Evolutionary conservation across 1,140 invertebrate genomes (phyloP).

Genomic region (Eufriesea mexicana): DNA sequence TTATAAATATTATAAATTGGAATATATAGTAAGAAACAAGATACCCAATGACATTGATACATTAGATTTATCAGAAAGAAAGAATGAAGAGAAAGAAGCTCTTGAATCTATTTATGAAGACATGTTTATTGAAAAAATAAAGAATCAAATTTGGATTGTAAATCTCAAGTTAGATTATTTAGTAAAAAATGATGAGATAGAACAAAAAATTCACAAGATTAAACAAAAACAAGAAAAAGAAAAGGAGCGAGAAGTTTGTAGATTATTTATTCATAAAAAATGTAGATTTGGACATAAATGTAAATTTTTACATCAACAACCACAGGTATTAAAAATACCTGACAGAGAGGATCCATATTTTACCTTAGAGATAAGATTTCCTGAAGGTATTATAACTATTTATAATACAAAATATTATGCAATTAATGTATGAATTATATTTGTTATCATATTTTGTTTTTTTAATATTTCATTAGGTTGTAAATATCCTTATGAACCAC

Average conservation of each 20-base stretch:
- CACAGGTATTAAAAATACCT: constrained; percentile 75
- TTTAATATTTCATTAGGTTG: constrained; percentile 70
- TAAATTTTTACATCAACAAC: constrained; percentile 87
- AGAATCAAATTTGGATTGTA: constrained; percentile 86
- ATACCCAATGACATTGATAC: constrained; percentile 75
- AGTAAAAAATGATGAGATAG: constrained; percentile 84
- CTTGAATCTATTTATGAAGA: constrained; percentile 89
- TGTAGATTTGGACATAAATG: constrained; percentile 88
- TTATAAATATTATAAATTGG: constrained; percentile 85
- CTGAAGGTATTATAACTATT: constrained; percentile 76
- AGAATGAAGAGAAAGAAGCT: constrained; percentile 87
- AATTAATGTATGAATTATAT: constrained; percentile 24
- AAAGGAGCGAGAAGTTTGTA: constrained; percentile 86
- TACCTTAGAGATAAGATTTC: constrained; percentile 89
- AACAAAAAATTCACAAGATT: constrained; percentile 75
- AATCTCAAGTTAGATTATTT: constrained; percentile 87
- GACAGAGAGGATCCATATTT: constrained; percentile 78
- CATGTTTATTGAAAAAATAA: constrained; percentile 86
- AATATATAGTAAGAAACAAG: constrained; percentile 71
- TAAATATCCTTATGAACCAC: constrained; percentile 88
- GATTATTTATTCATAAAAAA: constrained; percentile 86
- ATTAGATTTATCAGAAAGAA: constrained; percentile 85
- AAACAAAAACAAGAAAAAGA: constrained; percentile 75
- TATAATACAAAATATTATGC: constrained; percentile 61
- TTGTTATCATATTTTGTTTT: constrained; percentile 1